These are phyloP conservation scores for Dicrurus megarhynchus DNA, from an alignment of 2,113 vertebrate genomes.

Conservation along the genomic window DNA sequence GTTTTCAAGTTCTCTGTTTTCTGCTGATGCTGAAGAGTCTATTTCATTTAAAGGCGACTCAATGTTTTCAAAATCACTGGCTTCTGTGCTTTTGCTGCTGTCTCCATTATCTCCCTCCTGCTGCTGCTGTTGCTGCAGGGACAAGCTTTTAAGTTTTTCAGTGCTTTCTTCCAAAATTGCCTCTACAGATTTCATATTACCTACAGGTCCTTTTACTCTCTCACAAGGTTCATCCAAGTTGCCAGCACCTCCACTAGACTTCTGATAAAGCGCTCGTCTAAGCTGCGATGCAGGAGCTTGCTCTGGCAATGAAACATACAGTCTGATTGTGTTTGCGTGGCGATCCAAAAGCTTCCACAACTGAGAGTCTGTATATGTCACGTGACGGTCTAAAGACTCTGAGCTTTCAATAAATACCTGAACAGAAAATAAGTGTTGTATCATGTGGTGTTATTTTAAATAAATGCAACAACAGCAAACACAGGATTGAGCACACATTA, in stretches of 20 bases:
- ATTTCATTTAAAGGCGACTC: constrained; percentile 89
- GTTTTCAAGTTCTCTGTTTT: constrained; percentile 89
- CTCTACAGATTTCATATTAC: constrained; percentile 87
- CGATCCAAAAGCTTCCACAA: constrained; percentile 96
- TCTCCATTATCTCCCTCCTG: constrained; percentile 85
- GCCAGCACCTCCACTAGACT: constrained; percentile 75
- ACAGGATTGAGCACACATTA: background rate
- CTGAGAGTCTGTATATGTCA: constrained; percentile 88
- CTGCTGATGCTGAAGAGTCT: constrained; percentile 83
- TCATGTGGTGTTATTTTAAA: background rate
- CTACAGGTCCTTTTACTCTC: constrained; percentile 76
- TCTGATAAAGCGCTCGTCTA: constrained; percentile 83
- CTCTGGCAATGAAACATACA: constrained; percentile 90
- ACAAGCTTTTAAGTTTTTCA: constrained; percentile 94
- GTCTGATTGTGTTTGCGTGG: constrained; percentile 94
- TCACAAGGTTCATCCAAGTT: constrained; percentile 78
- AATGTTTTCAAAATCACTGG: constrained; percentile 94
- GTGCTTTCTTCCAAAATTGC: constrained; percentile 97
- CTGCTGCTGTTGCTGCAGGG: constrained; percentile 81
- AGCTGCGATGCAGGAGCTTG: constrained; percentile 85
- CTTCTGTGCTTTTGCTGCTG: constrained; percentile 94
- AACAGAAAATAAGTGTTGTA: background rate
- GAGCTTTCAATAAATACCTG: constrained; percentile 98
- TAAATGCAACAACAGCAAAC: background rate
- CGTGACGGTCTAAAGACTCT: constrained; percentile 84